Conservation (phyloP, 64 coral and sea anemone species). For the Stichodactyla helianthus region DNA sequence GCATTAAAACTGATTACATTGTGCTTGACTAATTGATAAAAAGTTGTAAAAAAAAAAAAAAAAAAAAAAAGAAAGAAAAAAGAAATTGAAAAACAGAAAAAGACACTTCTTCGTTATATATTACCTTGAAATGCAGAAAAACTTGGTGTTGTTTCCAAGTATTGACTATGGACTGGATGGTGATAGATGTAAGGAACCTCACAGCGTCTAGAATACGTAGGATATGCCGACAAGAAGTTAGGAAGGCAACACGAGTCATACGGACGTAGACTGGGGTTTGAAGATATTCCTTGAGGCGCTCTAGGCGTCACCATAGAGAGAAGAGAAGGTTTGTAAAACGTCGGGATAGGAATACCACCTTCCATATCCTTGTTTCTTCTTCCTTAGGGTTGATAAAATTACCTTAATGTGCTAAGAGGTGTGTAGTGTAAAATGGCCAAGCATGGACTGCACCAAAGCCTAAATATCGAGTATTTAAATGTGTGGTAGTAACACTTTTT, state of each 20-base stretch:
- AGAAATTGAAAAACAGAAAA: neutral
- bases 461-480: slow-evolving; percentile 67
- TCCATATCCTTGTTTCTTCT: slow-evolving; percentile 38
- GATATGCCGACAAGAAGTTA: slow-evolving; percentile 51
- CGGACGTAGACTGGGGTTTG: slow-evolving; percentile 20
- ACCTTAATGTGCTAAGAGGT: neutral
- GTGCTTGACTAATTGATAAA: no score
- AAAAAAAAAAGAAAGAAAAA: no score
- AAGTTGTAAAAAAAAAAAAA: no score
- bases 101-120: neutral
- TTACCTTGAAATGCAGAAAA: slow-evolving; percentile 77
- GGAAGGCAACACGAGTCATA: slow-evolving; percentile 72
- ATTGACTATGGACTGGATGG: slow-evolving; percentile 24
- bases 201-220: slow-evolving; percentile 45
- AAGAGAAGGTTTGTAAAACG: slow-evolving; percentile 70
- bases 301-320: slow-evolving; percentile 56
- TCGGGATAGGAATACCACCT: slow-evolving; percentile 49
- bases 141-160: slow-evolving; percentile 31
- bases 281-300: slow-evolving; percentile 26
- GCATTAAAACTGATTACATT: no score
- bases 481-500: slow-evolving; percentile 51
- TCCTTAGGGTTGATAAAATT: neutral
- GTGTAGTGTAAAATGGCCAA: slow-evolving; percentile 31
- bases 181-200: slow-evolving; percentile 79
- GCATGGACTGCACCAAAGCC: neutral